Evolutionary conservation across 2,113 vertebrate species (phyloP).

Genomic region (Mionectes macconnelli): DNA sequence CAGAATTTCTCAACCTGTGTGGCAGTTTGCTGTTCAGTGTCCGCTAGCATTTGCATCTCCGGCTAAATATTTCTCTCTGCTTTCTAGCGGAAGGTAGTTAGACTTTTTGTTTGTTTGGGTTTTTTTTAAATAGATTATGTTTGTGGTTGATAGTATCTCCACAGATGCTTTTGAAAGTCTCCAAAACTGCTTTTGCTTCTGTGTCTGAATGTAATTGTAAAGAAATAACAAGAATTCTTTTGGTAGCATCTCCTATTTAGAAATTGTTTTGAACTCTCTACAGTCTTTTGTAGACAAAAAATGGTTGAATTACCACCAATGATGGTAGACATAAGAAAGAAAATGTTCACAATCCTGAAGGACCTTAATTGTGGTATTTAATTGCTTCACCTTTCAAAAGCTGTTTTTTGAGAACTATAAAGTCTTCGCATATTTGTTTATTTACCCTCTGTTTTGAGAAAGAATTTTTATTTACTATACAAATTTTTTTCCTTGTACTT

Average conservation of each 20-base stretch:
- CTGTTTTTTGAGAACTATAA: neutral
- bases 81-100: neutral
- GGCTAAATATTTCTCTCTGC: neutral
- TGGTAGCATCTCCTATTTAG: neutral
- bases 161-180: neutral
- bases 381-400: neutral
- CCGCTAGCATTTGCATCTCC: neutral
- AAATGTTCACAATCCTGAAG: neutral
- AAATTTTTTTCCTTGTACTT: neutral
- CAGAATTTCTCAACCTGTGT: neutral
- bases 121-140: neutral
- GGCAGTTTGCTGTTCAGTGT: neutral
- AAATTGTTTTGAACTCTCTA: neutral
- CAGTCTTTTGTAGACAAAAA: neutral
- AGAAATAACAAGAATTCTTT: neutral
- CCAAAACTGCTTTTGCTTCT: neutral
- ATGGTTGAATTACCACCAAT: neutral
- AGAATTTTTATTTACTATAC: neutral
- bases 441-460: neutral
- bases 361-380: neutral
- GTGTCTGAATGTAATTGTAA: neutral
- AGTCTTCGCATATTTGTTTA: neutral
- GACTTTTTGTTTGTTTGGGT: too few relatives aligned
- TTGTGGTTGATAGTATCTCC: neutral
- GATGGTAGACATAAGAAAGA: neutral